phyloP scores from a whole-genome alignment of 2,113 vertebrate genomes.

The Notothenia rossii region DNA sequence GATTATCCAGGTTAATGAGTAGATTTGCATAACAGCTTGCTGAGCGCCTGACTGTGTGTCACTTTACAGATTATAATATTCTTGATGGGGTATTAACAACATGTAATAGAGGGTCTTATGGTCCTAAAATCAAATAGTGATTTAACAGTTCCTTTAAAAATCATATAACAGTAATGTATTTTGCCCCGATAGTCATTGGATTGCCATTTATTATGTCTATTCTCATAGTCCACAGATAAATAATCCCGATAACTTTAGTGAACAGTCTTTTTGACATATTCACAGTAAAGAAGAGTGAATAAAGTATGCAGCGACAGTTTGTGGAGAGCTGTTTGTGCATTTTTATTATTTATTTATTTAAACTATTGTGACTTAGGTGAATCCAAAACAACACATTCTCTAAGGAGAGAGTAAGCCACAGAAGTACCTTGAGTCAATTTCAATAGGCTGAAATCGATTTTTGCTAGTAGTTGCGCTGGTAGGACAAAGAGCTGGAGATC shows the following conservation, averaged over 20 bases:
- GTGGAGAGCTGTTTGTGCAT: background rate
- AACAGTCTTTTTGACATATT: background rate
- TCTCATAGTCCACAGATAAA: background rate
- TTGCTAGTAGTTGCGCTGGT: too few relatives aligned
- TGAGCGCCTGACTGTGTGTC: constrained; percentile 41
- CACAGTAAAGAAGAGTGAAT: background rate
- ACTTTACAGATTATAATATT: constrained; percentile 66
- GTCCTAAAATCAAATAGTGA: constrained; percentile 32
- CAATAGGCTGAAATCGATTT: too few relatives aligned
- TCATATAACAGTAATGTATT: background rate
- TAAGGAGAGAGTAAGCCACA: background rate
- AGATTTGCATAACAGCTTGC: constrained; percentile 42
- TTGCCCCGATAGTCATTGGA: too few relatives aligned
- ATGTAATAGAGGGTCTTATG: constrained; percentile 31
- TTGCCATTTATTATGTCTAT: too few relatives aligned
- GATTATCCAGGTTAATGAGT: constrained; percentile 62
- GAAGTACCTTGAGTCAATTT: too few relatives aligned
- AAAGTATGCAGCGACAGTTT: background rate
- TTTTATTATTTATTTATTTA: background rate
- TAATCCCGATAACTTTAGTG: background rate
- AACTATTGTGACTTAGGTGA: background rate
- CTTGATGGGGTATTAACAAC: constrained; percentile 64
- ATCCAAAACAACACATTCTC: too few relatives aligned
- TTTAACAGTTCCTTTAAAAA: constrained; percentile 9
- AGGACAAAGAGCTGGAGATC: background rate